Base-by-base conservation (phyloP, 2,113 vertebrate species). In the Rhizomys pruinosus region DNA sequence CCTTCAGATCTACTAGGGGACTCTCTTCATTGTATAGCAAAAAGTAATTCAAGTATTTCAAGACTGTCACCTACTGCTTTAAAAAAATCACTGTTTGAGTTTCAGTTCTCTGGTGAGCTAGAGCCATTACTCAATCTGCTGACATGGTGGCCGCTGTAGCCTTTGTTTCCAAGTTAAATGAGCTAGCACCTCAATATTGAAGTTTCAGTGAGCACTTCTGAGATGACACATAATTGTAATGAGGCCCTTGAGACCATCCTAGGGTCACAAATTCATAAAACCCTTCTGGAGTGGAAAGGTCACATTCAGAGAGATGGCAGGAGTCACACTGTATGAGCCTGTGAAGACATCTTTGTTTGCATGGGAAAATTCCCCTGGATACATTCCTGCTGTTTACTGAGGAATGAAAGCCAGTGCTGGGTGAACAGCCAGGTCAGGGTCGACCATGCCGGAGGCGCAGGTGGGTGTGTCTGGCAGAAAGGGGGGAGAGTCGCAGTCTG, bases 141-240 rank as follows among this genome's bases (percentile, higher is more conserved):
- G 90, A 93, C 42, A 69, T 10, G n/a, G 61, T 90, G 74, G 79
- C 82, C 80, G 32, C 44, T 39, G 59, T 55, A 94, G 80, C 73
- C 80, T 96, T 94, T 94, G 82, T 93, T 94, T 94, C 92, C 71
- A 68, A 44, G 66, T 79, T 88, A 84, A 96, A 94, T 57, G 89
- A 96, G 61, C 66, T 94, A 87, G n/a, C 71, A 66, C 95, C 95
- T 96, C 89, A 94, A 92, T 96, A 94, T 61, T 87, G 88, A 95
- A 84, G 85, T 95, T 95, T 95, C 3, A 27, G 73, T 32, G 55
- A 90, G 71, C 73, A 73, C 39, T 76, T 94, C 55, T 79, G 39
- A 95, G 80, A 93, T 93, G 80, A 92, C 73, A 94, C 57, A 87
- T 96, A 90, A 96, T 87, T 94, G 90, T 80, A 90, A 0, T 6